phyloP scores from a whole-genome alignment of 2,888 invertebrate species.

The Gymnosoma rotundatum region DNA sequence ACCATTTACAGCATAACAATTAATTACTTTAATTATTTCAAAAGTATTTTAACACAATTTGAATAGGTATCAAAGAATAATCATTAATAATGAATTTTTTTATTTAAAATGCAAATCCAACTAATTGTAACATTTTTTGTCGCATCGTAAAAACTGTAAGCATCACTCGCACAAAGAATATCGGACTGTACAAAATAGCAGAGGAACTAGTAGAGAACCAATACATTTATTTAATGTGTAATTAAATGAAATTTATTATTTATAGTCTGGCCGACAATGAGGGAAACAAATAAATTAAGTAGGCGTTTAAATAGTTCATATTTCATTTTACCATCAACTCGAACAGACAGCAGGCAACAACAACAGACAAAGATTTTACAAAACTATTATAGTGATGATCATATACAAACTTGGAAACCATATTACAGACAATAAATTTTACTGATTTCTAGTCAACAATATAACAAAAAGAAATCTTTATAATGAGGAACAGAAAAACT shows the following conservation, averaged over 20 bases:
- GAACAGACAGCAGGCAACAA: constrained; percentile 12
- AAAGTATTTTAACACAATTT: too few relatives aligned
- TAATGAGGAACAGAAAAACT: constrained; percentile 30
- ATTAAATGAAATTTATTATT: constrained; percentile 72
- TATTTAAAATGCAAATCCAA: background rate
- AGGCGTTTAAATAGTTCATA: constrained; percentile 81
- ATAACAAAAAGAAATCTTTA: constrained; percentile 16
- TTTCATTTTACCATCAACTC: constrained; percentile 75
- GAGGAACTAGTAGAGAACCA: constrained; percentile 28
- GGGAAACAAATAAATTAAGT: constrained; percentile 80
- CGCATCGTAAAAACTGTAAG: too few relatives aligned
- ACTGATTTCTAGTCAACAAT: constrained; percentile 45
- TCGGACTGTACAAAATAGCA: background rate
- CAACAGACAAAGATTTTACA: constrained; percentile 1
- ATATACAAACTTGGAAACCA: constrained; percentile 8
- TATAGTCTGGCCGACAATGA: constrained; percentile 67
- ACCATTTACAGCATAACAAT: too few relatives aligned
- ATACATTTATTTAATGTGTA: constrained; percentile 66
- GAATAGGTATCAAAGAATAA: too few relatives aligned
- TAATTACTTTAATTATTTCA: too few relatives aligned
- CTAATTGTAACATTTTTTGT: background rate
- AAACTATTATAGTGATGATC: constrained; percentile 19
- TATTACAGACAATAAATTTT: constrained; percentile 52
- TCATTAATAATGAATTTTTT: too few relatives aligned
- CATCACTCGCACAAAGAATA: background rate